Conservation (phyloP, 2,113 vertebrate genomes). For the Felis catus region DNA sequence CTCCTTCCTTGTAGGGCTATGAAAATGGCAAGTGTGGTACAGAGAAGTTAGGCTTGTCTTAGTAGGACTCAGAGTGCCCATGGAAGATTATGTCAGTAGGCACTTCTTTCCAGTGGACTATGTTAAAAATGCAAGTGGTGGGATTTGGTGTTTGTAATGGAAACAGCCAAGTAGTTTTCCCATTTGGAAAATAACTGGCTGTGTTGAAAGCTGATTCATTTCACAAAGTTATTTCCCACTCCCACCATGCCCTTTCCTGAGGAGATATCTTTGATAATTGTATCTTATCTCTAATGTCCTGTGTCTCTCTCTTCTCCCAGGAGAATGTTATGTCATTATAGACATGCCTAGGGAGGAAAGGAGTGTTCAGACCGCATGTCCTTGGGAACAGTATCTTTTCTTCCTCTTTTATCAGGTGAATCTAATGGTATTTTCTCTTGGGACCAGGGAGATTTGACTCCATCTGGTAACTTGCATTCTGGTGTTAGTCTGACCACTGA, state of each 20-base stretch:
- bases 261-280: neutral
- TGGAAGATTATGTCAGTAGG: neutral
- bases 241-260: neutral
- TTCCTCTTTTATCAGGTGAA: neutral
- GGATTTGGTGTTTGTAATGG: constrained; percentile 27
- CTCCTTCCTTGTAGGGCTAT: neutral
- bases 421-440: constrained; percentile 4
- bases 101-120: neutral
- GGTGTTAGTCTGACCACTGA: neutral
- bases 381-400: neutral
- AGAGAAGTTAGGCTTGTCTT: neutral
- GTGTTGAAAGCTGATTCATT: constrained; percentile 41
- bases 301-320: neutral
- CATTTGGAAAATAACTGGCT: constrained; percentile 68
- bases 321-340: neutral
- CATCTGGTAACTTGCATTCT: neutral
- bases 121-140: constrained; percentile 19
- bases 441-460: neutral
- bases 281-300: constrained; percentile 28
- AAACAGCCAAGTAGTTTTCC: constrained; percentile 61
- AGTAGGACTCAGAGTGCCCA: neutral
- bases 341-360: neutral
- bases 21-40: neutral
- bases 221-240: neutral
- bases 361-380: neutral